Evolutionary conservation across 2,797 vertebrate genomes (phyloP).

Genomic region (Sphenopsis melanotis): DNA sequence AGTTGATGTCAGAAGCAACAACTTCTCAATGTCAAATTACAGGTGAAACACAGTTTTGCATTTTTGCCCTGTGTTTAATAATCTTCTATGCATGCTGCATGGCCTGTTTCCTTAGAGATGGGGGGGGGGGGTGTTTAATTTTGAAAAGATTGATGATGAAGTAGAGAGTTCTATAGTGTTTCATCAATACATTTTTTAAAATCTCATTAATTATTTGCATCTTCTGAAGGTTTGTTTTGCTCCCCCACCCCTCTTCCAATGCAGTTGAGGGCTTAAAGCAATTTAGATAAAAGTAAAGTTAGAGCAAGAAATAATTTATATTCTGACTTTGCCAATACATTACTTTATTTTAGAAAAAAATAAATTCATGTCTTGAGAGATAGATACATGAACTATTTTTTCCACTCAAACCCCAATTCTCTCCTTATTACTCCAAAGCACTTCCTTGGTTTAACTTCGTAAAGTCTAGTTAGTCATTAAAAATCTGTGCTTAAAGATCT

Average conservation of each 20-base stretch:
- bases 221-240: background rate
- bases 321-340: background rate
- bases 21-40: background rate
- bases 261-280: background rate
- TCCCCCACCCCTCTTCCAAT: background rate
- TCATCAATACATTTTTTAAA: background rate
- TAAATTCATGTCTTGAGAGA: background rate
- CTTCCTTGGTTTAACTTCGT: background rate
- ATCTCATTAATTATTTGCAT: conserved; percentile 58
- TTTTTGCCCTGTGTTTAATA: background rate
- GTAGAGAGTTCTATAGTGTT: background rate
- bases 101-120: background rate
- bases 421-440: background rate
- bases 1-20: background rate
- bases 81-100: background rate
- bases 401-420: background rate
- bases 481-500: background rate
- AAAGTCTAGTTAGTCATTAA: background rate
- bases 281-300: conserved; percentile 3
- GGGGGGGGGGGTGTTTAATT: background rate
- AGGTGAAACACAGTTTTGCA: background rate
- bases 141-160: conserved; percentile 10
- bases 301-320: conserved; percentile 38
- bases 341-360: background rate
- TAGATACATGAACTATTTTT: background rate